phyloP scores from a whole-genome alignment of 2,888 invertebrate species.

The Luffia ferchaultella region DNA sequence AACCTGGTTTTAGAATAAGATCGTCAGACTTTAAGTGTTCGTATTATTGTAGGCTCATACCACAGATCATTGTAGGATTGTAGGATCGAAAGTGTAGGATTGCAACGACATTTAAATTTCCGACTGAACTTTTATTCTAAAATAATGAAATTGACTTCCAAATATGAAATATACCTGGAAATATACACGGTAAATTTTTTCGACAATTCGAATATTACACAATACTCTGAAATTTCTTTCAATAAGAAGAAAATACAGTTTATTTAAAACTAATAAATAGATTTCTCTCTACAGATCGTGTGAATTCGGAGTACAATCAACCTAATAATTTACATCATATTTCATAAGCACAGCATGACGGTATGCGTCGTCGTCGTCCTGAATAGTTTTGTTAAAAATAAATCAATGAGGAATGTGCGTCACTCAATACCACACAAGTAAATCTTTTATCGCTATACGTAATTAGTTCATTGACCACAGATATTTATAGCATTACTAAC shows the following conservation, averaged over 20 bases:
- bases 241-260: not conserved
- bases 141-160: too few relatives aligned
- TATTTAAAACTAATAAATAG: not conserved
- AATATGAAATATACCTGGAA: too few relatives aligned
- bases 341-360: too few relatives aligned
- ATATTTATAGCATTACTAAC: not conserved
- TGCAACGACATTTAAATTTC: too few relatives aligned
- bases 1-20: too few relatives aligned
- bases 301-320: not conserved
- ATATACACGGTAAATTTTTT: not conserved
- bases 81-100: too few relatives aligned
- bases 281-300: too few relatives aligned
- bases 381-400: not conserved
- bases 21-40: too few relatives aligned
- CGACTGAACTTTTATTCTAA: too few relatives aligned
- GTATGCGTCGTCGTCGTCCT: not conserved
- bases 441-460: not conserved
- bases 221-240: not conserved
- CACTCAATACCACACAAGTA: not conserved
- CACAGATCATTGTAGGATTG: too few relatives aligned
- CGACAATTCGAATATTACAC: not conserved
- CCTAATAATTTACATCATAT: not conserved
- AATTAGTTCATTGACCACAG: not conserved
- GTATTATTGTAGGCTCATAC: too few relatives aligned
- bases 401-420: not conserved